phyloP scores from a whole-genome alignment of 1,140 invertebrate genomes.

The Orchestia grillus region DNA sequence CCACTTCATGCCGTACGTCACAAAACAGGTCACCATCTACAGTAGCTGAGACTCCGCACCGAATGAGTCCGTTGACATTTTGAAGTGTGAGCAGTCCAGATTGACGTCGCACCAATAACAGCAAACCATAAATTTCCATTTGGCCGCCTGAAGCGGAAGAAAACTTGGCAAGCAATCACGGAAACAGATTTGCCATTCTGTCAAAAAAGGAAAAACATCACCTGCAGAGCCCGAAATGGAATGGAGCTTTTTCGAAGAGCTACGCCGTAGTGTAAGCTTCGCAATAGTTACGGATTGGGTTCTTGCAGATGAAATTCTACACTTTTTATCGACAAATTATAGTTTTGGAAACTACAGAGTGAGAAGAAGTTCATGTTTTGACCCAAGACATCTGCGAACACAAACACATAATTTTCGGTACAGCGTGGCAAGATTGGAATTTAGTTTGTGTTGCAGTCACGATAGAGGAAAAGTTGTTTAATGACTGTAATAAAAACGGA shows the following conservation, averaged over 20 bases:
- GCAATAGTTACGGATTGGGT: not conserved
- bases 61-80: not conserved
- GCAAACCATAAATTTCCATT: constrained; percentile 25
- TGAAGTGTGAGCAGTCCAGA: not conserved
- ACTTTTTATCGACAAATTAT: not conserved
- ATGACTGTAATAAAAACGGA: not conserved
- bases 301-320: not conserved
- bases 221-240: not conserved
- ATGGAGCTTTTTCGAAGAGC: not conserved
- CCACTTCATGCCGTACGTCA: too few relatives aligned
- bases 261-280: not conserved
- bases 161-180: constrained; percentile 11
- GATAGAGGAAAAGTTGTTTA: not conserved
- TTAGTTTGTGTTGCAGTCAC: not conserved
- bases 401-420: not conserved
- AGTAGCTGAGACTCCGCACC: not conserved
- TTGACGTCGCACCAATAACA: constrained; percentile 1
- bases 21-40: not conserved
- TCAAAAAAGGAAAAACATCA: not conserved
- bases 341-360: not conserved
- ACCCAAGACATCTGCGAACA: not conserved
- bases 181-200: not conserved
- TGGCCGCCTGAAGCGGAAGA: not conserved
- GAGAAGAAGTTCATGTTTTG: not conserved
- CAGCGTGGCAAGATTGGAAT: not conserved